Evolutionary conservation across 1,140 invertebrate genomes (phyloP).

Genomic region (Condylostylus longicornis): DNA sequence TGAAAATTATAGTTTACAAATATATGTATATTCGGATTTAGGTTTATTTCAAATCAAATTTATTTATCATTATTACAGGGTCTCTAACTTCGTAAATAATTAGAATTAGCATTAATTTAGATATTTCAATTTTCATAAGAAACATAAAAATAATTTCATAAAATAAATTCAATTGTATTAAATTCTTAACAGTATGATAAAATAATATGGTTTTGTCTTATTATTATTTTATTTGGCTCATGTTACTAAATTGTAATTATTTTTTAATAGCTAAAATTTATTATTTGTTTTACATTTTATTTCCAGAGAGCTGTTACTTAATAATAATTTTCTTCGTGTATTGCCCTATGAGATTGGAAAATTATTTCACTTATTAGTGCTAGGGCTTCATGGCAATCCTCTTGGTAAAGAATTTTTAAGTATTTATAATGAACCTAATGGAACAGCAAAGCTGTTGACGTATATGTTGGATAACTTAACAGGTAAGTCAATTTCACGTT

Average conservation of each 20-base stretch:
- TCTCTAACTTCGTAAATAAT: too few relatives aligned
- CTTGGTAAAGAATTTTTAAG: constrained; percentile 81
- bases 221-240: background rate
- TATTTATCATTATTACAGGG: too few relatives aligned
- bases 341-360: constrained; percentile 95
- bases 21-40: too few relatives aligned
- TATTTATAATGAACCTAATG: constrained; percentile 83
- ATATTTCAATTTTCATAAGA: too few relatives aligned
- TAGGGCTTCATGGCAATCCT: constrained; percentile 87
- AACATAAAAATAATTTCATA: too few relatives aligned
- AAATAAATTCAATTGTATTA: too few relatives aligned
- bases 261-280: too few relatives aligned
- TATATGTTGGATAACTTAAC: constrained; percentile 88
- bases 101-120: too few relatives aligned
- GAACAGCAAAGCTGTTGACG: constrained; percentile 82
- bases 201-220: constrained; percentile 3
- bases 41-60: too few relatives aligned
- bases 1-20: too few relatives aligned
- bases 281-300: constrained; percentile 13
- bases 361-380: constrained; percentile 85
- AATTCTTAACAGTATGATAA: too few relatives aligned
- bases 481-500: constrained; percentile 47
- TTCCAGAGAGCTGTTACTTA: constrained; percentile 81
- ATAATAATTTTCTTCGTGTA: constrained; percentile 82
- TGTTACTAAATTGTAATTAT: too few relatives aligned